Conservation (phyloP, 2,888 invertebrate species). For the Pollenia angustigena region DNA sequence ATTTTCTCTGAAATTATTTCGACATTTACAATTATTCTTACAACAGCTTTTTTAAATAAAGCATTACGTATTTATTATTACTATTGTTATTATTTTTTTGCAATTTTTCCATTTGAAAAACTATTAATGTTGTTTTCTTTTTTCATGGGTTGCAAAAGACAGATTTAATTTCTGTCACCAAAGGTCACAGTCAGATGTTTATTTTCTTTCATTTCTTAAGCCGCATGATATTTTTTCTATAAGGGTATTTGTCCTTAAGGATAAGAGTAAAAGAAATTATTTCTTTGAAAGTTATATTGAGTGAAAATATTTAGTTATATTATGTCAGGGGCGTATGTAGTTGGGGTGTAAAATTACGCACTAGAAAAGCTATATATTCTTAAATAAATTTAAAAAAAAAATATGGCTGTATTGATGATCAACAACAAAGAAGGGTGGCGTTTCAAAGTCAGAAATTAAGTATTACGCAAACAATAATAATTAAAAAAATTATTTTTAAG, state of each 20-base stretch:
- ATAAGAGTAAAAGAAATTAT: constrained; percentile 1
- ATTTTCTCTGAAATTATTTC: too few species aligned
- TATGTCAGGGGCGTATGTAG: background rate
- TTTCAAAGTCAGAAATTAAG: too few species aligned
- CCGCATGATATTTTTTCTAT: constrained; percentile 1
- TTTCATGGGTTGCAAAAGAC: background rate
- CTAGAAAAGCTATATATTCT: too few species aligned
- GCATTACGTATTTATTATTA: background rate
- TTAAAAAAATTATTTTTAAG: too few species aligned
- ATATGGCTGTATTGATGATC: too few species aligned
- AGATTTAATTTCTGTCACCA: constrained; percentile 17
- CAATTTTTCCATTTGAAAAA: constrained; percentile 2
- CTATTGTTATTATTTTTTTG: background rate
- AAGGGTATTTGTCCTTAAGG: background rate
- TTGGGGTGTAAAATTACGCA: background rate
- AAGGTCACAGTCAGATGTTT: constrained; percentile 12
- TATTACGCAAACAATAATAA: too few species aligned
- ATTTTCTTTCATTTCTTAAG: constrained; percentile 2
- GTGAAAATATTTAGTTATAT: background rate
- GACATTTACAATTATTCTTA: too few species aligned
- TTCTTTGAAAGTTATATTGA: constrained; percentile 3
- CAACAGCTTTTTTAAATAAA: too few species aligned
- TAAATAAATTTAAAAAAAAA: too few species aligned
- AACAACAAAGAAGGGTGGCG: too few species aligned
- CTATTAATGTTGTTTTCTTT: background rate